Evolutionary conservation across 2,113 vertebrate genomes (phyloP), one percentile per base, ranked within the genome.

Genomic region (Calonectris borealis): DNA sequence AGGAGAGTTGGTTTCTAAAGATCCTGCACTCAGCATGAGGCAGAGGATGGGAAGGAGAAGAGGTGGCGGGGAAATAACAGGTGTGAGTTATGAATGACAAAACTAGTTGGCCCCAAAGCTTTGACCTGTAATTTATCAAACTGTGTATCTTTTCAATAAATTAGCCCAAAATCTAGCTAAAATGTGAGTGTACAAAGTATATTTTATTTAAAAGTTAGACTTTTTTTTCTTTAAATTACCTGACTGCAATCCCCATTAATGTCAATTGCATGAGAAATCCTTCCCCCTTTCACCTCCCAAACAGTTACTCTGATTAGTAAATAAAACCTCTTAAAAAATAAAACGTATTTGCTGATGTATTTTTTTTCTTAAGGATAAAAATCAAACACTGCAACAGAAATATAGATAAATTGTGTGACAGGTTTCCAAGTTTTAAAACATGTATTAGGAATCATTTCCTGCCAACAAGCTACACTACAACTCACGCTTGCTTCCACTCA

Each of bases 311-410:
- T 25, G 15, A 40, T 32, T 68, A 66, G 46, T 26, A 46, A 52
- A 51, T 17, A 62, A 71, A 76, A 40, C 5, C 8, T 16, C n/a
- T 57, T 10, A 10, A 66, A 79, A 68, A 55, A 10, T 4, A 38
- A n/a, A 57, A 66, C 3, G 2, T 5, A 40, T 42, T 61, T 80
- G 24, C 25, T 36, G 46, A 22, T 0, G 0, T 34, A 8, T 11
- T 17, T 79, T 79, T n/a, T 79, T 52, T 46, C 55, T 49, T 11
- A 29, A 66, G 62, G 27, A 51, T 36, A 62, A 62, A 91, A 88
- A 51, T 6, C 29, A 32, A 71, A 32, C 32, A 32, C 32, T 31
- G 42, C 31, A 49, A 42, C n/a, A 29, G 15, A 69, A 36, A 42
- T 5, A 26, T 0, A 25, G 54, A 68, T 12, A 42, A 90, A 75